phyloP scores from a whole-genome alignment of 2,888 invertebrate species.

The Terebella lapidaria region DNA sequence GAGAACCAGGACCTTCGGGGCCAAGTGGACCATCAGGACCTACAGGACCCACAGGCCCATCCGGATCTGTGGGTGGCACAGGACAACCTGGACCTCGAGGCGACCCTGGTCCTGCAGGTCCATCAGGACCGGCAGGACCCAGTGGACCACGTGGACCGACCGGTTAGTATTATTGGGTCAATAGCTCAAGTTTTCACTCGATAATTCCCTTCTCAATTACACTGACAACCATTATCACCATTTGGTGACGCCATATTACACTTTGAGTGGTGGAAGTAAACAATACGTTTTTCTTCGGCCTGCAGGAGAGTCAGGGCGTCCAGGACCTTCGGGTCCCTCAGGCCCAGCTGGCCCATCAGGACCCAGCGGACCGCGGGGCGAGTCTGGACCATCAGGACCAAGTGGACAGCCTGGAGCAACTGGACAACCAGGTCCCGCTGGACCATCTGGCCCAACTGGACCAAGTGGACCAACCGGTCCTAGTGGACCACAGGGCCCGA shows the following conservation, averaged over 20 bases:
- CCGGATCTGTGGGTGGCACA: slow-evolving; percentile 9
- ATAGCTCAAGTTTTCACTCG: too few species aligned
- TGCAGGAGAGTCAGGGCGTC: background rate
- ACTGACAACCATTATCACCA: too few species aligned
- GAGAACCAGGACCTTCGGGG: slow-evolving; percentile 17
- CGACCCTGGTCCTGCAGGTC: slow-evolving; percentile 12
- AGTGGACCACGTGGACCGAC: slow-evolving; percentile 4
- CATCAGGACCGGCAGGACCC: slow-evolving; percentile 12
- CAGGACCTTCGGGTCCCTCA: slow-evolving; percentile 12
- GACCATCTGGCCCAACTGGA: slow-evolving; percentile 46
- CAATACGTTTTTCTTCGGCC: background rate
- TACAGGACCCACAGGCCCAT: slow-evolving; percentile 17
- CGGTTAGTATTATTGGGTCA: background rate
- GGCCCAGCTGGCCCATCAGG: slow-evolving; percentile 47
- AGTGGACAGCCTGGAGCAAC: slow-evolving; percentile 55
- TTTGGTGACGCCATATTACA: background rate
- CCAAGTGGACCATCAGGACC: slow-evolving; percentile 16
- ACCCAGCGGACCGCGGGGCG: slow-evolving; percentile 2
- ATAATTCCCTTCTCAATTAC: too few species aligned
- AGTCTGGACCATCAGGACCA: slow-evolving; percentile 59
- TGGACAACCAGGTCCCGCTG: slow-evolving; percentile 6
- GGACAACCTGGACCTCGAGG: slow-evolving; percentile 17
- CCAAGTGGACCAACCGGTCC: slow-evolving; percentile 65
- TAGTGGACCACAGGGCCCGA: slow-evolving; percentile 48
- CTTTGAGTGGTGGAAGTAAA: background rate